A percentile compares a stretch with the other conserved stretches of the same genome.
These are phyloP conservation scores for Catagonus wagneri DNA, from an alignment of 2,113 vertebrate species.

Conservation along the genomic window DNA sequence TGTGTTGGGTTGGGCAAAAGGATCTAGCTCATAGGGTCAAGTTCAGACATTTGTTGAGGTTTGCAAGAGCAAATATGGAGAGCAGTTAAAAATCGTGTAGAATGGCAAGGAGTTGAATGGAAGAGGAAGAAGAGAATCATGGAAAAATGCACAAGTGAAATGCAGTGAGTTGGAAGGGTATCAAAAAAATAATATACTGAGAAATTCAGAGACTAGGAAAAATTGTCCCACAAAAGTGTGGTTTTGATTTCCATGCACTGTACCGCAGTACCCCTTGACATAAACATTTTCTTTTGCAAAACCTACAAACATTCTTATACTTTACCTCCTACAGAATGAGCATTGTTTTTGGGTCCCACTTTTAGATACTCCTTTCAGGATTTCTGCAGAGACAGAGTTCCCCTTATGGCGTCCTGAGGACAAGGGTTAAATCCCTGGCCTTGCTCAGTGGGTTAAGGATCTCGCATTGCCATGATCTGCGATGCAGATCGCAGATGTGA, in stretches of 20 bases:
- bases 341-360: neutral
- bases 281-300: neutral
- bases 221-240: neutral
- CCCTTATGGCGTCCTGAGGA: no score
- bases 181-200: neutral
- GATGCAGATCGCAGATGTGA: no score
- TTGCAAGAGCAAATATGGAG: neutral
- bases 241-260: neutral
- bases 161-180: neutral
- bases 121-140: rapidly evolving
- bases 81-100: neutral
- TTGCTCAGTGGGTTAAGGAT: no score
- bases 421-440: no score
- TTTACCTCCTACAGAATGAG: neutral
- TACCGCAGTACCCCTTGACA: neutral
- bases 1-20: neutral
- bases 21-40: neutral
- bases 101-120: neutral
- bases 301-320: neutral
- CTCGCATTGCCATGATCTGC: no score
- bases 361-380: neutral
- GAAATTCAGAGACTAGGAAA: neutral
- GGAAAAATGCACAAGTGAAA: neutral
- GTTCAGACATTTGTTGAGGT: neutral
- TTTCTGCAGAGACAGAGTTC: neutral